A percentile compares a stretch with the other conserved stretches of the same genome.
Conservation (phyloP, 23 tunicate species). For the Botrylloides violaceus region DNA sequence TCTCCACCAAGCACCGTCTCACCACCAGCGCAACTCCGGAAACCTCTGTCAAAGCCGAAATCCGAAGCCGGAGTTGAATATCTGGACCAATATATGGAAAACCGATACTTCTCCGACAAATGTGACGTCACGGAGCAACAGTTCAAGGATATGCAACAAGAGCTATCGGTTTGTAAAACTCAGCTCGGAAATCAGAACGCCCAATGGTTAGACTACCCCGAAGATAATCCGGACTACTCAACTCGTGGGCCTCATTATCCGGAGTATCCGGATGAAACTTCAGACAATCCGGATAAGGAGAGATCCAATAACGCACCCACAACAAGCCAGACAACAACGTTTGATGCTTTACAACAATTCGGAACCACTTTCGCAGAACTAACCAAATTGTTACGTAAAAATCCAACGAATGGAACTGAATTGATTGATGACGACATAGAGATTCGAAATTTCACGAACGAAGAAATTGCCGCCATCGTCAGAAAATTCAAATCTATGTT, state of each 20-base stretch:
- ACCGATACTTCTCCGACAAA: background rate
- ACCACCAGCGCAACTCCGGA: background rate
- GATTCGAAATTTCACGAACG: background rate
- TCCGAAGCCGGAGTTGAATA: background rate
- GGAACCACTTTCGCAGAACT: background rate
- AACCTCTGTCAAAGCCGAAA: background rate
- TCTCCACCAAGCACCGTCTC: background rate
- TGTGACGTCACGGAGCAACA: slow-evolving; percentile 1
- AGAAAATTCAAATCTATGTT: slow-evolving; percentile 15
- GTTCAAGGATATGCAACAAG: background rate
- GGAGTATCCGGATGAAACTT: background rate
- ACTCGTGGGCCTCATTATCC: background rate
- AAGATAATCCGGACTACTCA: background rate
- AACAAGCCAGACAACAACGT: background rate
- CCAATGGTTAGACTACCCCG: background rate
- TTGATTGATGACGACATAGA: background rate
- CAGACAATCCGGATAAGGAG: background rate
- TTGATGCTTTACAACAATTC: background rate
- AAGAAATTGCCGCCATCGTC: background rate
- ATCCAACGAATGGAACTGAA: background rate
- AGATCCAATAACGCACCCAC: background rate
- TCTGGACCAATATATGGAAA: slow-evolving; percentile 13
- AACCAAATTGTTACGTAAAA: background rate
- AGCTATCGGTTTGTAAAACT: background rate
- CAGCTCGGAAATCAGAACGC: slow-evolving; percentile 16